These are phyloP conservation scores for Caenorhabditis zanzibari DNA, from an alignment of 2,888 invertebrate species.

Conservation along the genomic window DNA sequence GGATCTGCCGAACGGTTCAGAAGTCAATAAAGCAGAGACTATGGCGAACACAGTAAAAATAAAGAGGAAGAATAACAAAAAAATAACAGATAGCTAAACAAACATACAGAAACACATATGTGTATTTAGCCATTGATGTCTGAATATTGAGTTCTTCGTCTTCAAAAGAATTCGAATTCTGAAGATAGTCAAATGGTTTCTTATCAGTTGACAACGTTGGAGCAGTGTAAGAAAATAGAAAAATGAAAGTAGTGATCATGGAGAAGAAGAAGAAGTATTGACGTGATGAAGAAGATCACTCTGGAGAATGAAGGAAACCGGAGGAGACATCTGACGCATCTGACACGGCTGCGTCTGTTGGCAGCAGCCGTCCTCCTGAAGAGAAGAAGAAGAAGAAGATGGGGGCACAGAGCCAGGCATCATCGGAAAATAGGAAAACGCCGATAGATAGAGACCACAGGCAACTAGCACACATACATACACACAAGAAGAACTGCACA, in stretches of 20 bases:
- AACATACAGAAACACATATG: conserved; percentile 4
- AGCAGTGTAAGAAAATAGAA: background rate
- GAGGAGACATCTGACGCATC: conserved; percentile 65
- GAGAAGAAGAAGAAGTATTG: conserved; percentile 20
- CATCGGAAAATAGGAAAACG: conserved; percentile 29
- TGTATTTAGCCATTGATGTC: conserved; percentile 19
- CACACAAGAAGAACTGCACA: conserved; percentile 36
- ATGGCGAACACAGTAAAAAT: too few relatives aligned
- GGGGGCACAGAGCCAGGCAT: conserved; percentile 53
- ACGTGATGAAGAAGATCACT: conserved; percentile 25
- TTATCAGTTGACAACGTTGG: too few relatives aligned
- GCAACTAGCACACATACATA: conserved; percentile 35
- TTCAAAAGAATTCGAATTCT: background rate
- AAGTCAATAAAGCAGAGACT: background rate
- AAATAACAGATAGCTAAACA: conserved; percentile 1
- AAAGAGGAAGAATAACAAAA: background rate
- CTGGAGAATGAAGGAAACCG: conserved; percentile 41
- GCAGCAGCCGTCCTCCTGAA: conserved; percentile 49
- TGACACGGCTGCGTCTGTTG: conserved; percentile 61
- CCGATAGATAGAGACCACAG: conserved; percentile 43
- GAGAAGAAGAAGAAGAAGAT: conserved; percentile 49
- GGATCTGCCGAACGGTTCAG: background rate
- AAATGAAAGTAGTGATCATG: background rate
- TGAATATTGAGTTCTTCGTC: conserved; percentile 5
- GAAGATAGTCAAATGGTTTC: too few relatives aligned